Percentiles rank a stretch among this genome's conserved stretches.
Evolutionary conservation across 2,113 vertebrate species (phyloP).

Genomic region (Vulpes vulpes): DNA sequence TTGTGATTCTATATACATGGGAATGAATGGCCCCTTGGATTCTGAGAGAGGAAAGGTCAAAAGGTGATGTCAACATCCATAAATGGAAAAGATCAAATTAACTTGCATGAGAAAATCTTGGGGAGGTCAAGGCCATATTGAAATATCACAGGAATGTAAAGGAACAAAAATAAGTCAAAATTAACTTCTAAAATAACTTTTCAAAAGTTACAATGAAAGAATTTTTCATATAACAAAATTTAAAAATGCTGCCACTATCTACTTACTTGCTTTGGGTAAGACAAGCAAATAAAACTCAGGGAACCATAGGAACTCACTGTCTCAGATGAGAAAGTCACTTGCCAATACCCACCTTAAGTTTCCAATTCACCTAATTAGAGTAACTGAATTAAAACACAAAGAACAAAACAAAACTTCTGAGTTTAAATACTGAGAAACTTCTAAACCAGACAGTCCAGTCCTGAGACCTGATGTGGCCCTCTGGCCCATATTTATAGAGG

Average conservation of each 20-base stretch:
- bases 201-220: constrained; percentile 38
- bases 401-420: neutral
- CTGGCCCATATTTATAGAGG: neutral
- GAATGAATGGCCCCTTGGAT: neutral
- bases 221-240: constrained; percentile 21
- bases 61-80: neutral
- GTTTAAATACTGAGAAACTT: neutral
- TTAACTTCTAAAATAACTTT: constrained; percentile 31
- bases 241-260: neutral
- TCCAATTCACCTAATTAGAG: neutral
- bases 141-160: constrained; percentile 29
- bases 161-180: constrained; percentile 38
- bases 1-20: neutral
- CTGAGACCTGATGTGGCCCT: neutral
- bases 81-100: constrained; percentile 31
- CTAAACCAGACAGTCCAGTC: neutral
- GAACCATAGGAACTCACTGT: neutral
- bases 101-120: constrained; percentile 32
- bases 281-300: neutral
- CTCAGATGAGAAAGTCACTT: neutral
- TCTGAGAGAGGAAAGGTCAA: neutral
- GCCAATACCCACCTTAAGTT: neutral
- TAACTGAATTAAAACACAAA: neutral
- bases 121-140: neutral
- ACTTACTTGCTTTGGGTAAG: neutral